A percentile compares a stretch with the other conserved stretches of the same genome.
phyloP scores from a whole-genome alignment of 2,113 vertebrate genomes.

The Phrynosoma blainvillii region DNA sequence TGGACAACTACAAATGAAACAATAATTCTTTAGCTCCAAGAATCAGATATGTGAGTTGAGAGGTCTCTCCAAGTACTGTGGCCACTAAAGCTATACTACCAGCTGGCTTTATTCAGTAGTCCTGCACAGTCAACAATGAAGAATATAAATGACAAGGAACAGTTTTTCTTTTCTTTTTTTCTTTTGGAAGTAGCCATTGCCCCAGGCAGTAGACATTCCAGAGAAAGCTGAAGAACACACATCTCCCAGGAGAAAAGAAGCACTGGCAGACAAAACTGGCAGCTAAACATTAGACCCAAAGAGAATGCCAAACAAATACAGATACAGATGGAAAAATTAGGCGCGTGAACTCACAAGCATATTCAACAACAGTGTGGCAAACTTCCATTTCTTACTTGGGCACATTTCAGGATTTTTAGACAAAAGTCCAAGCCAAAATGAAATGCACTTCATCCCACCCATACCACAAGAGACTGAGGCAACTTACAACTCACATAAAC shows the following conservation, averaged over 20 bases:
- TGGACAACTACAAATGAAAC: conserved; percentile 46
- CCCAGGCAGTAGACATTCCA: conserved; percentile 41
- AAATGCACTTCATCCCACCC: conserved; percentile 9
- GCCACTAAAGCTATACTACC: conserved; percentile 62
- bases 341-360: background rate
- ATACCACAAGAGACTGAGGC: background rate
- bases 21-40: conserved; percentile 39
- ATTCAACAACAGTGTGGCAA: conserved; percentile 29
- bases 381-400: conserved; percentile 27
- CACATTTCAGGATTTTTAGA: conserved; percentile 13
- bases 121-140: background rate
- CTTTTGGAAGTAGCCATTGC: conserved; percentile 36
- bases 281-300: background rate
- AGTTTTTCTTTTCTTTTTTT: background rate
- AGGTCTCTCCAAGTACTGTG: conserved; percentile 47
- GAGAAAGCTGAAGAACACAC: conserved; percentile 56
- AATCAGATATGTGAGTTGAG: background rate
- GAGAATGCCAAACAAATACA: conserved; percentile 26
- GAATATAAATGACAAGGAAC: conserved; percentile 55
- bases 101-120: conserved; percentile 49
- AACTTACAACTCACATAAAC: background rate
- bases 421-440: background rate
- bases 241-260: conserved; percentile 10
- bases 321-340: conserved; percentile 29
- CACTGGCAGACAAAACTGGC: conserved; percentile 6